A percentile compares a stretch with the other conserved stretches of the same genome.
Conservation (phyloP, 30 jellyfish, hydroid and myxozoan genomes). For the Rhopilema esculentum region DNA sequence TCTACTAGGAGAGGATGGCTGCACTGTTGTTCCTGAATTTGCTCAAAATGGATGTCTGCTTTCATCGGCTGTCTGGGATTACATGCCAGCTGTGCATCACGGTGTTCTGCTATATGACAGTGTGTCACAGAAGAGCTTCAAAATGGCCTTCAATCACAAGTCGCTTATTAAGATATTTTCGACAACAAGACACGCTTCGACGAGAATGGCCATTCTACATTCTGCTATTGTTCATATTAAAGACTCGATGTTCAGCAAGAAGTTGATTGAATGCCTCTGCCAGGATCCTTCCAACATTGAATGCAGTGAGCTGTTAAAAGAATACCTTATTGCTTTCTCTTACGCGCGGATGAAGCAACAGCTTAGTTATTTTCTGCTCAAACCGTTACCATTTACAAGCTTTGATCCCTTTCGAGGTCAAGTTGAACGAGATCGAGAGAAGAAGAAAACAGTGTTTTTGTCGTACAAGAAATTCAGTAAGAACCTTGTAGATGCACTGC, state of each 20-base stretch:
- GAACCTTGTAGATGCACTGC: conserved; percentile 58
- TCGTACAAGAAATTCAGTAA: conserved; percentile 61
- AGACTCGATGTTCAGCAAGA: conserved; percentile 60
- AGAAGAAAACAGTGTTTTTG: conserved; percentile 55
- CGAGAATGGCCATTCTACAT: conserved; percentile 83
- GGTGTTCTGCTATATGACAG: conserved; percentile 60
- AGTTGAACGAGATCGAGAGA: conserved; percentile 76
- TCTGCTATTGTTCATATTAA: conserved; percentile 80
- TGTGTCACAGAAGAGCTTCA: conserved; percentile 63
- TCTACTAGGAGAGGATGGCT: conserved; percentile 41
- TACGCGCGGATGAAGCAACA: conserved; percentile 76
- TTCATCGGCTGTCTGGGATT: conserved; percentile 57
- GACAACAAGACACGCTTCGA: conserved; percentile 58
- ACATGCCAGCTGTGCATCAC: conserved; percentile 57
- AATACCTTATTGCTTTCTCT: conserved; percentile 74
- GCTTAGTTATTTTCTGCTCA: conserved; percentile 43
- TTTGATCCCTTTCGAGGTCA: conserved; percentile 80
- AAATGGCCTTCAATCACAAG: conserved; percentile 44
- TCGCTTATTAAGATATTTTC: conserved; percentile 47
- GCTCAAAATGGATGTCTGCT: conserved; percentile 37
- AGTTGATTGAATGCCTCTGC: conserved; percentile 78
- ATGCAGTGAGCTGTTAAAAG: conserved; percentile 73
- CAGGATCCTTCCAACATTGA: conserved; percentile 93
- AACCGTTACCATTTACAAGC: conserved; percentile 79
- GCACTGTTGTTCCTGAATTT: conserved; percentile 32